Percentiles rank a stretch among this genome's conserved stretches.
phyloP scores from a whole-genome alignment of 2,888 invertebrate genomes.

The Cybosia mesomella region DNA sequence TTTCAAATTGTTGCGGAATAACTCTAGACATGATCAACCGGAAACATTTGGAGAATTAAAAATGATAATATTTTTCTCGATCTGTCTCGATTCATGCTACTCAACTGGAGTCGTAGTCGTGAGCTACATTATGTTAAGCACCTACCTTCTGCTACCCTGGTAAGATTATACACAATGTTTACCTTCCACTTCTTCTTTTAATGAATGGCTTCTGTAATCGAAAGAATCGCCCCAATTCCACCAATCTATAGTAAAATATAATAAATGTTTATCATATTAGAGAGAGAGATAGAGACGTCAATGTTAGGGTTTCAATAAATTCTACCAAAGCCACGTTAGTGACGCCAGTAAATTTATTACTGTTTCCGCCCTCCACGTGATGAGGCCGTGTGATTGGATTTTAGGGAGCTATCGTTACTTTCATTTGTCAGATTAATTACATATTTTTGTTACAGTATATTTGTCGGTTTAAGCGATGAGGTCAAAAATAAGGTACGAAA shows the following conservation, averaged over 20 bases:
- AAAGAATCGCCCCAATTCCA: no score
- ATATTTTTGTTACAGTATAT: slow-evolving; percentile 44
- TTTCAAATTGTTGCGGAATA: slow-evolving; percentile 6
- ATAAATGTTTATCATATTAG: no score
- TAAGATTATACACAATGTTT: not conserved
- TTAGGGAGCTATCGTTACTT: no score
- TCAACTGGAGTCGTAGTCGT: not conserved
- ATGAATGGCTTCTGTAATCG: no score
- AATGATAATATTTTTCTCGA: not conserved
- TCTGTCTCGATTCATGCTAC: not conserved
- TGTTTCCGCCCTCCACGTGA: no score
- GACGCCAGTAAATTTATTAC: no score
- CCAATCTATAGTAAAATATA: no score
- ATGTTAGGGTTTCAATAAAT: no score
- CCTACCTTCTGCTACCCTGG: slow-evolving; percentile 9
- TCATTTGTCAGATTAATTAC: no score
- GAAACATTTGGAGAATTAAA: not conserved
- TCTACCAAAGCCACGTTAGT: no score
- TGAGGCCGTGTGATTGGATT: no score
- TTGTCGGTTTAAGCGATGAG: slow-evolving; percentile 36
- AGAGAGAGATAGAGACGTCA: no score
- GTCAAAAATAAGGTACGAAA: slow-evolving; percentile 55
- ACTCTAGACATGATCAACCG: not conserved
- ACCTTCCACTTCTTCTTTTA: not conserved
- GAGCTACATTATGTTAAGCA: slow-evolving; percentile 4